phyloP scores from a whole-genome alignment of 2,888 invertebrate species.

The Dorcus hopei region DNA sequence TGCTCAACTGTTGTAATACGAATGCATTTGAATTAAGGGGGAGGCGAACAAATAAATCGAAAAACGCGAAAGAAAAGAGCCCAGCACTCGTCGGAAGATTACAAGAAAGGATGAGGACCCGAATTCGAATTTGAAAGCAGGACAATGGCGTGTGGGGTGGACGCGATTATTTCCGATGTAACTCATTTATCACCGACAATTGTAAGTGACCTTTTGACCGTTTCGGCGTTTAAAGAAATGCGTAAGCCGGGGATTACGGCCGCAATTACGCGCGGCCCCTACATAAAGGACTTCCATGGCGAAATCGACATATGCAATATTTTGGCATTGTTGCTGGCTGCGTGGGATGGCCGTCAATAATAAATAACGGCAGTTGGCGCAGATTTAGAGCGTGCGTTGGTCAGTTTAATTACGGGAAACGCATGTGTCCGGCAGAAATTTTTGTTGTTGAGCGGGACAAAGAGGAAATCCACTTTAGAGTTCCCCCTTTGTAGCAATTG shows the following conservation, averaged over 20 bases:
- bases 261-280: slow-evolving; percentile 14
- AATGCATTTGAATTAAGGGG: too few species aligned
- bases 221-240: slow-evolving; percentile 27
- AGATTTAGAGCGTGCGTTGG: slow-evolving; percentile 22
- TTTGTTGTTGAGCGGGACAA: neutral
- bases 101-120: slow-evolving; percentile 1
- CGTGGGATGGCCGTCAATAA: slow-evolving; percentile 26
- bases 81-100: neutral
- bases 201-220: slow-evolving; percentile 29
- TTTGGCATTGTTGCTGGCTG: slow-evolving; percentile 24
- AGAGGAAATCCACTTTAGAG: neutral
- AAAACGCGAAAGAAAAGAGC: neutral
- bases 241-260: slow-evolving; percentile 30
- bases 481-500: too few species aligned
- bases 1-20: too few species aligned
- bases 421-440: slow-evolving; percentile 2
- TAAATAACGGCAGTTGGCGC: slow-evolving; percentile 18
- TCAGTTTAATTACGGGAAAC: slow-evolving; percentile 11
- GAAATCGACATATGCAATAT: slow-evolving; percentile 24
- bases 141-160: slow-evolving; percentile 28
- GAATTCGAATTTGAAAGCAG: slow-evolving; percentile 12
- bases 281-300: slow-evolving; percentile 15
- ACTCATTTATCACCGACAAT: slow-evolving; percentile 30
- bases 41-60: neutral
- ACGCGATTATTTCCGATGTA: slow-evolving; percentile 29